A percentile compares a stretch with the other conserved stretches of the same genome.
phyloP scores from a whole-genome alignment of 2,888 invertebrate species.

The Helleia helle region DNA sequence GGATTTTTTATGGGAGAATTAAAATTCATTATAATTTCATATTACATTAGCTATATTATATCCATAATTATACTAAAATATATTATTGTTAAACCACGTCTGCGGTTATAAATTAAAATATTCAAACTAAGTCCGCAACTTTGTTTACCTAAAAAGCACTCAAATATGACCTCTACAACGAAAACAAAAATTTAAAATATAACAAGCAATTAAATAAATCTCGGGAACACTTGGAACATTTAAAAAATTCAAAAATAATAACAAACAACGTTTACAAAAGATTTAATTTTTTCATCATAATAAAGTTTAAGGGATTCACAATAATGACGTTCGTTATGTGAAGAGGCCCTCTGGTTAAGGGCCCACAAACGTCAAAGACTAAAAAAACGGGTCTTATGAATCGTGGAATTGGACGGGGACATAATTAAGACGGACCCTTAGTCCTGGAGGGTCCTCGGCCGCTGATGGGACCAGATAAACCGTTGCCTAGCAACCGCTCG shows the following conservation, averaged over 20 bases:
- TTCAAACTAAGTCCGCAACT: too few species aligned
- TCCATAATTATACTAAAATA: too few species aligned
- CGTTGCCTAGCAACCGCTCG: constrained; percentile 15
- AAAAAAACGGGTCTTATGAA: constrained; percentile 17
- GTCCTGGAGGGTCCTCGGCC: constrained; percentile 11
- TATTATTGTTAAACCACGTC: too few species aligned
- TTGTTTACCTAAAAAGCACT: too few species aligned
- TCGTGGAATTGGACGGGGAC: constrained; percentile 15
- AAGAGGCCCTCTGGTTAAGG: constrained; percentile 12
- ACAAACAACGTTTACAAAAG: not conserved
- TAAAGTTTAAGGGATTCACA: constrained; percentile 12
- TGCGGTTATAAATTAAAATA: too few species aligned
- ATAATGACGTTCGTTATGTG: constrained; percentile 19
- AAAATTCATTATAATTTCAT: too few species aligned
- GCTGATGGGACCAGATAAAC: constrained; percentile 14
- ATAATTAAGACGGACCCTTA: constrained; percentile 18
- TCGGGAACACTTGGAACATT: too few species aligned
- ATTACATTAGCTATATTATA: too few species aligned
- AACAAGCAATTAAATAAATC: not conserved
- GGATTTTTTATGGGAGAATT: too few species aligned
- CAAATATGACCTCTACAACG: too few species aligned
- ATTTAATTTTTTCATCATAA: not conserved
- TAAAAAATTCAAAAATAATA: not conserved
- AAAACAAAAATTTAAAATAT: not conserved
- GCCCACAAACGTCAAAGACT: constrained; percentile 12